Percentiles rank a stretch among this genome's conserved stretches.
phyloP scores from a whole-genome alignment of 2,797 vertebrate genomes.

The Gephyroberyx darwinii region DNA sequence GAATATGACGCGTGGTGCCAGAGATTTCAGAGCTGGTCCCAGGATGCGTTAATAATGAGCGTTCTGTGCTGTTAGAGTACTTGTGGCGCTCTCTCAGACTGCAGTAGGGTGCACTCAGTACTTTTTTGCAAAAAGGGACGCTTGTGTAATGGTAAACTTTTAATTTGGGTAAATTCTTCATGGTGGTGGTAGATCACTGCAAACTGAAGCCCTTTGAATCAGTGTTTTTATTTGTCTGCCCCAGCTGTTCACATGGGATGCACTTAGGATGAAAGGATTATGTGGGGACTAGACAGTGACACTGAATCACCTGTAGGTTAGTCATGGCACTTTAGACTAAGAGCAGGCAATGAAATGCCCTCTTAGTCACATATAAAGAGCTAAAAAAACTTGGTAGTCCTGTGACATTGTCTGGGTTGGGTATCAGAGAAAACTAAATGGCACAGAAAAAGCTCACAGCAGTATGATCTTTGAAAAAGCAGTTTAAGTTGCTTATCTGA shows the following conservation, averaged over 20 bases:
- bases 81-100: slow-evolving; percentile 26
- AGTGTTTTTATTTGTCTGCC: slow-evolving; percentile 45
- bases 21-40: slow-evolving; percentile 43
- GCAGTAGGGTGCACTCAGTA: background rate
- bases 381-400: slow-evolving; percentile 36
- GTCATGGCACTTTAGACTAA: slow-evolving; percentile 58
- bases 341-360: slow-evolving; percentile 27
- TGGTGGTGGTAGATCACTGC: slow-evolving; percentile 25
- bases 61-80: slow-evolving; percentile 28
- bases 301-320: slow-evolving; percentile 67
- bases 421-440: slow-evolving; percentile 53
- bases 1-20: slow-evolving; percentile 53
- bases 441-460: slow-evolving; percentile 12
- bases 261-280: slow-evolving; percentile 74
- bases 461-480: slow-evolving; percentile 55
- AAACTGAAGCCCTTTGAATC: slow-evolving; percentile 41
- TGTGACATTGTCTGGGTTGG: slow-evolving; percentile 36
- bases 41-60: slow-evolving; percentile 58
- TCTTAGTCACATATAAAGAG: slow-evolving; percentile 44
- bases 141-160: slow-evolving; percentile 10
- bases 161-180: slow-evolving; percentile 32
- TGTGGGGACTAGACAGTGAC: slow-evolving; percentile 44
- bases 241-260: slow-evolving; percentile 68
- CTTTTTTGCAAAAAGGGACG: slow-evolving; percentile 17
- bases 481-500: slow-evolving; percentile 72